Evolutionary conservation across 2,888 invertebrate genomes (phyloP).

Genomic region (Drosophila phalerata): DNA sequence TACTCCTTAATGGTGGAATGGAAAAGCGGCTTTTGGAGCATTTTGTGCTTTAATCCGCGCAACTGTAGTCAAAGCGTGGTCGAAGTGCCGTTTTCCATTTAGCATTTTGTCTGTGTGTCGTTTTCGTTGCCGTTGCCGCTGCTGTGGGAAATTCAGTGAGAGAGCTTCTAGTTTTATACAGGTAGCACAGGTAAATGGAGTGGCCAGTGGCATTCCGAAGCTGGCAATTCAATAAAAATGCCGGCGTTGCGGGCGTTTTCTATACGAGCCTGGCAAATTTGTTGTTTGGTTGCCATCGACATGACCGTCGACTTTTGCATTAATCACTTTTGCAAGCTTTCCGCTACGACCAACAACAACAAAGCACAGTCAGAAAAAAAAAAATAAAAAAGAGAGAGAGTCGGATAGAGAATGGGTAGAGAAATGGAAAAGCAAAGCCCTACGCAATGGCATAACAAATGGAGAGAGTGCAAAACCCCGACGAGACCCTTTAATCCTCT

Average conservation of each 20-base stretch:
- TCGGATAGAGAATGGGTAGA: slow-evolving; percentile 6
- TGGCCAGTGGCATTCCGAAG: slow-evolving; percentile 63
- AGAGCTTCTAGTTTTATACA: slow-evolving; percentile 46
- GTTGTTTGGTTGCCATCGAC: slow-evolving; percentile 58
- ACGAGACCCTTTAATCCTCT: slow-evolving; percentile 79
- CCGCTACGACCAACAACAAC: slow-evolving; percentile 37
- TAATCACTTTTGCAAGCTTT: slow-evolving; percentile 80
- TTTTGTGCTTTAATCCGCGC: slow-evolving; percentile 73
- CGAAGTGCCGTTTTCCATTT: slow-evolving; percentile 12
- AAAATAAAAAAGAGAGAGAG: not conserved
- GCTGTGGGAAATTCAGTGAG: slow-evolving; percentile 26
- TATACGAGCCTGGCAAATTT: slow-evolving; percentile 72
- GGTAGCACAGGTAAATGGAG: slow-evolving; percentile 60
- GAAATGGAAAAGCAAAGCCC: slow-evolving; percentile 65
- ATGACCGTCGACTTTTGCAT: slow-evolving; percentile 72
- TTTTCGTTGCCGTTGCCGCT: not conserved
- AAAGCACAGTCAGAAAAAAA: slow-evolving; percentile 19
- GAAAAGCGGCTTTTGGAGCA: slow-evolving; percentile 65
- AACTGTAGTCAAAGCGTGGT: slow-evolving; percentile 72
- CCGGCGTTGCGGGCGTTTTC: slow-evolving; percentile 63
- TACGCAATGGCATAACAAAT: slow-evolving; percentile 69
- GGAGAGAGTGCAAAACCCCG: slow-evolving; percentile 70
- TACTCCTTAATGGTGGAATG: slow-evolving; percentile 33
- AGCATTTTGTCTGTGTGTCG: not conserved
- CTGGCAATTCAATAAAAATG: slow-evolving; percentile 77